These are phyloP conservation scores for Mesochorus sp. DNA, from an alignment of 2,888 invertebrate species.

Conservation along the genomic window DNA sequence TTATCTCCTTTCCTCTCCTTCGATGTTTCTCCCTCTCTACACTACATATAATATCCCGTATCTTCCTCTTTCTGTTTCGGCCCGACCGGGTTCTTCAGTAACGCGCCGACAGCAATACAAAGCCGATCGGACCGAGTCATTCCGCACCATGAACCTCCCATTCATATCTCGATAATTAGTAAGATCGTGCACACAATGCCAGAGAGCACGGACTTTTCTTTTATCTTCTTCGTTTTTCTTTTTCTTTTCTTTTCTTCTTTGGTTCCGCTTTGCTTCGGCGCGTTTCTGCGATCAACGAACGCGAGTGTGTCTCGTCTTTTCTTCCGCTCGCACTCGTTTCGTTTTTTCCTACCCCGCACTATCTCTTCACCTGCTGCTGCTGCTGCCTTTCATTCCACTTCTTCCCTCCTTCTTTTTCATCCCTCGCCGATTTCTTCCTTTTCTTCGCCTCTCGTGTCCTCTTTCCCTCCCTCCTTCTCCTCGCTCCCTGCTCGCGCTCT, in stretches of 20 bases:
- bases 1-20: background rate
- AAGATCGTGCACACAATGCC: conserved; percentile 72
- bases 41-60: no score
- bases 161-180: conserved; percentile 75
- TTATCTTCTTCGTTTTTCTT: conserved; percentile 38
- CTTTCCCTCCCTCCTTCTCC: conserved; percentile 56
- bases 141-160: conserved; percentile 68
- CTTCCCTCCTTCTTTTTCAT: conserved; percentile 40
- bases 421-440: conserved; percentile 58
- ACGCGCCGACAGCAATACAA: conserved; percentile 61
- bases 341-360: conserved; percentile 21
- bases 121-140: conserved; percentile 70
- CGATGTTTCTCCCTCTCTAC: background rate
- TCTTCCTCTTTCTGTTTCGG: conserved; percentile 10
- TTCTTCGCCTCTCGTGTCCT: conserved; percentile 58
- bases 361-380: conserved; percentile 33
- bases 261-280: conserved; percentile 33
- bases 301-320: conserved; percentile 40
- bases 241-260: conserved; percentile 10
- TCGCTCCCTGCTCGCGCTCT: conserved; percentile 54
- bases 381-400: conserved; percentile 48
- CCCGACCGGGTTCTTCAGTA: background rate
- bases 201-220: conserved; percentile 54
- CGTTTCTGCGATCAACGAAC: conserved; percentile 42
- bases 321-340: conserved; percentile 41